phyloP scores from a whole-genome alignment of 2,113 vertebrate species.

The Pardalotus punctatus region DNA sequence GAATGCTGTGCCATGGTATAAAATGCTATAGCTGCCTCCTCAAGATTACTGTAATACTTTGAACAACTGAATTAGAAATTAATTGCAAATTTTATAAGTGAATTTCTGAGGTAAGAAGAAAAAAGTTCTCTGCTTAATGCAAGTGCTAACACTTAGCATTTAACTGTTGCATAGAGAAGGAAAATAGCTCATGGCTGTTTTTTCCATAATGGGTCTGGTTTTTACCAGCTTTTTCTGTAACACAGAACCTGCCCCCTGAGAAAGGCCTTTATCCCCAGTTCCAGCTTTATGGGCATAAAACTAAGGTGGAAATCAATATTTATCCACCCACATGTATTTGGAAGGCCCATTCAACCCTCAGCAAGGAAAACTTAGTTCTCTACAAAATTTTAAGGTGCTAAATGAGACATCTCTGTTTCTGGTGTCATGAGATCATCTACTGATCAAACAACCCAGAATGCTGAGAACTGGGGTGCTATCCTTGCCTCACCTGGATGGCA shows the following conservation, averaged over 20 bases:
- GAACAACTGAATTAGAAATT: conserved; percentile 8
- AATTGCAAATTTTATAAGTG: neutral
- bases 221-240: neutral
- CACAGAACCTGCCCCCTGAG: neutral
- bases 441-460: neutral
- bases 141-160: neutral
- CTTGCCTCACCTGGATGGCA: neutral
- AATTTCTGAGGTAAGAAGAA: neutral
- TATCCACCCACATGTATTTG: neutral
- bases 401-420: neutral
- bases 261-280: neutral
- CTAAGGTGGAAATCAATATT: neutral
- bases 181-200: neutral
- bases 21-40: neutral
- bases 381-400: neutral
- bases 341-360: neutral
- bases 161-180: neutral
- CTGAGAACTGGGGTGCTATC: neutral
- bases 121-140: neutral
- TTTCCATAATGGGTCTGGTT: neutral
- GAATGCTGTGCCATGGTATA: neutral
- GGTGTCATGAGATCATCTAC: neutral
- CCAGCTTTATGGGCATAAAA: neutral
- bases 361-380: neutral
- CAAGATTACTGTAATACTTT: neutral